Percentiles rank a stretch among this genome's conserved stretches.
These are phyloP conservation scores for Nesoenas mayeri DNA, from an alignment of 2,113 vertebrate genomes.

Conservation along the genomic window DNA sequence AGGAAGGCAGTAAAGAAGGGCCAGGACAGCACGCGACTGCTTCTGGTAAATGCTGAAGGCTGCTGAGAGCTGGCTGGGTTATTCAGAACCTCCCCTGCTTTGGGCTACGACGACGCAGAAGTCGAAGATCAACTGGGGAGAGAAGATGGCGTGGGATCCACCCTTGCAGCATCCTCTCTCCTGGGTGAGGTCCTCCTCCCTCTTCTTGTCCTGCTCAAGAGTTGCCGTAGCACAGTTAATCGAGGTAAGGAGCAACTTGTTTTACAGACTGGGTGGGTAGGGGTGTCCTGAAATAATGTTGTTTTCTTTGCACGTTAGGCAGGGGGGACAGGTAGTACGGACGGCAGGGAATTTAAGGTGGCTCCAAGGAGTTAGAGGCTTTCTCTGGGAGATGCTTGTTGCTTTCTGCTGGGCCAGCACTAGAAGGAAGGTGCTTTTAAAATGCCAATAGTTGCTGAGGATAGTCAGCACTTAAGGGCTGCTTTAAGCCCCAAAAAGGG, in stretches of 20 bases:
- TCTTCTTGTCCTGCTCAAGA: conserved; percentile 19
- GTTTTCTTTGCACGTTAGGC: background rate
- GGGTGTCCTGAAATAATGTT: background rate
- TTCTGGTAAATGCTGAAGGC: background rate
- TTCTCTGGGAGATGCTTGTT: background rate
- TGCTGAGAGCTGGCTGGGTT: background rate
- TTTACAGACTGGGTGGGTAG: fast-evolving
- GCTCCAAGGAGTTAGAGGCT: background rate
- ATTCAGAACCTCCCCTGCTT: background rate
- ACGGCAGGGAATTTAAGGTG: background rate
- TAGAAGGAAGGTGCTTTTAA: background rate
- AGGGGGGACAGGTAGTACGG: background rate
- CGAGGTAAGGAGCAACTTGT: background rate
- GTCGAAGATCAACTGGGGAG: background rate
- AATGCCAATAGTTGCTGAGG: background rate
- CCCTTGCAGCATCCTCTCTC: background rate
- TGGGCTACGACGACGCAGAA: background rate
- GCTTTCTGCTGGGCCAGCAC: background rate
- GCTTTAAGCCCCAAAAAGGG: background rate
- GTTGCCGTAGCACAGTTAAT: conserved; percentile 43
- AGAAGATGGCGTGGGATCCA: conserved; percentile 50
- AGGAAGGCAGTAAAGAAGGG: background rate
- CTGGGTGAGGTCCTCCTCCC: background rate
- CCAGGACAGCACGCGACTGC: background rate
- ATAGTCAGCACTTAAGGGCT: background rate